phyloP scores from a whole-genome alignment of 2,888 invertebrate genomes.

The Conistra vaccinii region DNA sequence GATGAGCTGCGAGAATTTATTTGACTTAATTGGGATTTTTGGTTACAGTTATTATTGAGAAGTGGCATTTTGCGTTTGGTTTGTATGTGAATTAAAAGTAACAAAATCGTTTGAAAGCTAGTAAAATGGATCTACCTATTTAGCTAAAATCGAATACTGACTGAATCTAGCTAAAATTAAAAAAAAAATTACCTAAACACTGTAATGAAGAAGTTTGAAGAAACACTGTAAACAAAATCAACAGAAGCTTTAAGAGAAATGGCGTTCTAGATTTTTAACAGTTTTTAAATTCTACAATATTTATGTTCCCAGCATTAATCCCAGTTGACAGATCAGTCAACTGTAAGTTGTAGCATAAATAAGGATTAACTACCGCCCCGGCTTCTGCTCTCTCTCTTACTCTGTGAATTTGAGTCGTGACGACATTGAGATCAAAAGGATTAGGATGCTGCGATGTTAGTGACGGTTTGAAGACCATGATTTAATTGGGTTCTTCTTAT shows the following conservation, averaged over 20 bases:
- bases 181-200: not conserved
- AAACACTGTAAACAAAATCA: too few relatives aligned
- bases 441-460: conserved; percentile 35
- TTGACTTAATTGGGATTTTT: not conserved
- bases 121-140: not conserved
- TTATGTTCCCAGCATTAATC: conserved; percentile 21
- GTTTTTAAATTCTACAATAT: not conserved
- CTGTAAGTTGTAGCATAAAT: conserved; percentile 48
- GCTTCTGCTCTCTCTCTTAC: not conserved
- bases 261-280: too few relatives aligned
- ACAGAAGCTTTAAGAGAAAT: too few relatives aligned
- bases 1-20: not conserved
- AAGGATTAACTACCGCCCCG: conserved; percentile 29
- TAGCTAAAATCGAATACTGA: not conserved
- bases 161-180: not conserved
- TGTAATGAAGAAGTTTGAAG: not conserved
- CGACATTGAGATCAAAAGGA: conserved; percentile 48
- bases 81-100: not conserved
- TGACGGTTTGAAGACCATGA: conserved; percentile 33
- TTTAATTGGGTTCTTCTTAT: conserved; percentile 25
- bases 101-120: not conserved
- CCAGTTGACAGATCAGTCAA: conserved; percentile 44
- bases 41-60: not conserved
- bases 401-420: conserved; percentile 45
- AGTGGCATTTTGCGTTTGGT: not conserved